phyloP scores from a whole-genome alignment of 2,797 vertebrate species.

The Tarsius wallacei region DNA sequence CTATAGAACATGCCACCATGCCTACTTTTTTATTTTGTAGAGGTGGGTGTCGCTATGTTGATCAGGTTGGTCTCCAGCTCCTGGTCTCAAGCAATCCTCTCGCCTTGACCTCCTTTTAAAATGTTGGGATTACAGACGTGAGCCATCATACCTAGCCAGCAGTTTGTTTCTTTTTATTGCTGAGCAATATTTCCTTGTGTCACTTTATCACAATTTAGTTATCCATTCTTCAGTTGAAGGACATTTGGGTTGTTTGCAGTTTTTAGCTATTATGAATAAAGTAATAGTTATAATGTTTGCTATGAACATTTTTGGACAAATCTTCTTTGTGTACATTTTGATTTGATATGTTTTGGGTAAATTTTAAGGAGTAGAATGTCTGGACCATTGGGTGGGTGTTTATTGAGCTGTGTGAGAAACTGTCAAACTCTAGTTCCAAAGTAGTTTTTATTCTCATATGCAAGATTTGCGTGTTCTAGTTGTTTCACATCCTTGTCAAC shows the following conservation, averaged over 20 bases:
- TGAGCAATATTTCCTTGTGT: background rate
- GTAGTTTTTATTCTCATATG: background rate
- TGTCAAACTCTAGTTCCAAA: background rate
- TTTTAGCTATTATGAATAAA: conserved; percentile 26
- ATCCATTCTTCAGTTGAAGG: background rate
- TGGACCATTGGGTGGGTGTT: background rate
- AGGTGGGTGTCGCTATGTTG: too few species aligned
- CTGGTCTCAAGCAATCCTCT: too few species aligned
- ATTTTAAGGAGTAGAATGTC: background rate
- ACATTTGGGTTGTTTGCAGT: background rate
- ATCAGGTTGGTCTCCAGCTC: too few species aligned
- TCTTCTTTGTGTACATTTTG: conserved; percentile 26
- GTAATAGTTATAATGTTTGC: background rate
- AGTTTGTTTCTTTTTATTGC: background rate
- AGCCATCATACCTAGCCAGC: too few species aligned
- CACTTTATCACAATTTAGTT: background rate
- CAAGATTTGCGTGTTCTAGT: background rate
- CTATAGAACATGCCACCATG: too few species aligned
- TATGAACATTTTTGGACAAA: conserved; percentile 19
- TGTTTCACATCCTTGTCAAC: background rate
- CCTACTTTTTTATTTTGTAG: too few species aligned
- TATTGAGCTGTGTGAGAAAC: background rate
- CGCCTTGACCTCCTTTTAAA: too few species aligned
- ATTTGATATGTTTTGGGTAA: conserved; percentile 20
- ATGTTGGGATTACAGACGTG: too few species aligned